A percentile compares a stretch with the other conserved stretches of the same genome.
These are phyloP conservation scores for Varanus salvator DNA, from an alignment of 2,113 vertebrate genomes.

Conservation along the genomic window DNA sequence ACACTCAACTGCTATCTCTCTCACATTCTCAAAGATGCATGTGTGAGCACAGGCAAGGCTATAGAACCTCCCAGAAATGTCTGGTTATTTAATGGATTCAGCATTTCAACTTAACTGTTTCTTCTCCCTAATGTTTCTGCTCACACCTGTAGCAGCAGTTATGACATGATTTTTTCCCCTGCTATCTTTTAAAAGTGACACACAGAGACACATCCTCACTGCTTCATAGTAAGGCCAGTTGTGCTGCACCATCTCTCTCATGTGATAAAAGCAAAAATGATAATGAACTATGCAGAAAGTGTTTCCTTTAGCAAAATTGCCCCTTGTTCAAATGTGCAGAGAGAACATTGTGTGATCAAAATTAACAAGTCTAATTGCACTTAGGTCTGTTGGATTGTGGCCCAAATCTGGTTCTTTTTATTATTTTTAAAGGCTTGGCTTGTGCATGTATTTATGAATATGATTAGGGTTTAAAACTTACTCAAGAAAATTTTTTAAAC, in stretches of 20 bases:
- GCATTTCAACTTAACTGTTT: background rate
- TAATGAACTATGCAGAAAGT: background rate
- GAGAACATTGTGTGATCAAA: background rate
- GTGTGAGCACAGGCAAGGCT: background rate
- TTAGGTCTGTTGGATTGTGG: background rate
- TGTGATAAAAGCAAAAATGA: background rate
- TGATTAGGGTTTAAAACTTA: no score
- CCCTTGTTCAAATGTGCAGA: background rate
- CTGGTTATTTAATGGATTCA: background rate
- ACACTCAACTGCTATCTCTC: background rate
- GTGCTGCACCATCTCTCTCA: background rate
- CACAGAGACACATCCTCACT: background rate
- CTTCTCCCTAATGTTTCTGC: background rate
- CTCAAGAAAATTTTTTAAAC: no score
- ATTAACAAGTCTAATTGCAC: background rate
- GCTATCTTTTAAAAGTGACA: background rate
- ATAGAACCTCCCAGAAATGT: background rate
- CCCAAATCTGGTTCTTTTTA: background rate
- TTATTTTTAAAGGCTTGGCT: no score
- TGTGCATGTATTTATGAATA: no score
- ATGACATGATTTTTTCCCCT: background rate
- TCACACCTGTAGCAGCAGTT: background rate
- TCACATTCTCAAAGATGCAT: background rate
- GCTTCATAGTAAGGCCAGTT: background rate
- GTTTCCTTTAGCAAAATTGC: background rate